Base-by-base conservation (phyloP, 2,797 vertebrate species). In the Parauchenoglanis ngamensis region DNA sequence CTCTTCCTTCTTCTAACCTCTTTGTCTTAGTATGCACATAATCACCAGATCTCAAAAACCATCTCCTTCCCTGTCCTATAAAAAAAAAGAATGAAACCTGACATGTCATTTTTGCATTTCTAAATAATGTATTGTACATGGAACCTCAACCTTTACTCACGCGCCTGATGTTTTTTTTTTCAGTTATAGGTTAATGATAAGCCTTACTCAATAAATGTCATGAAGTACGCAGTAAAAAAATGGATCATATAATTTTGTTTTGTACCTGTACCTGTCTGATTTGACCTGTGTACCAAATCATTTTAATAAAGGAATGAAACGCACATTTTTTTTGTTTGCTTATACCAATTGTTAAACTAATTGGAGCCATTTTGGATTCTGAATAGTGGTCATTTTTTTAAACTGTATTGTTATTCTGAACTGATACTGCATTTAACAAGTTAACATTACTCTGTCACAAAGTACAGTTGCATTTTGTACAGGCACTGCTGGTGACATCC, bases 281-380 rank as follows among this genome's bases (percentile, higher is more conserved):
- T 89, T 90, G 63, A 87, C 87, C 88, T 88, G 86, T 92, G 89
- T 92, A 90, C 72, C 88, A 84, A 89, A 86, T 82, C 84, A 87
- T 91, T 92, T 91, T 85, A 92, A 93, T 92, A 92, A 92, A 93
- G 89, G 85, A 85, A 90, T 92, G 73, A 92, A 90, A 84, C 57
- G 35, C 82, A 85, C 78, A 15, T 44, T 28, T 84, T 54, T 82
- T 87, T 85, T 88, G 28, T 40, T 83, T 80, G n/a, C 65, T 77
- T 78, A 73, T 56, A 56, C 40, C 8, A 1, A 59, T 25, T 57
- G 87, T 81, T 75, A 44, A 75, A 52, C 11, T 75, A 31, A 57
- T 56, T 49, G 4, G 49, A 67, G 80, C 44, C 59, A 44, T 76
- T 83, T 82, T 3, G 54, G 11, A 61, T 63, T 11, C n/a, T 40